A percentile compares a stretch with the other conserved stretches of the same genome.
phyloP scores from a whole-genome alignment of 1,140 invertebrate genomes.

The Zaprionus ghesquierei region DNA sequence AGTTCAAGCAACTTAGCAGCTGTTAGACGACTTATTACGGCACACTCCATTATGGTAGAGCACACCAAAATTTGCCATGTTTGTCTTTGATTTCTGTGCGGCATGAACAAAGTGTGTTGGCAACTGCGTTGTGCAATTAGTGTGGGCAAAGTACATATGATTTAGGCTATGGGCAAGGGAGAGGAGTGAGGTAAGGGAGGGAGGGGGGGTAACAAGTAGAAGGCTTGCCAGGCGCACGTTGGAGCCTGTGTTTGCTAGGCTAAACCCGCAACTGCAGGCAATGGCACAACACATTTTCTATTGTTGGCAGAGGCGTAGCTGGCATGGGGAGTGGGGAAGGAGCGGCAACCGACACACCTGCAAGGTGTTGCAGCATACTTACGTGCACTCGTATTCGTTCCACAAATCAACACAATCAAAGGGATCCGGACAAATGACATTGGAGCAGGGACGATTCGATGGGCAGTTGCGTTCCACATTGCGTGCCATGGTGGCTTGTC shows the following conservation, averaged over 20 bases:
- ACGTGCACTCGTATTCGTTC: conserved; percentile 88
- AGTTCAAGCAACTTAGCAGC: background rate
- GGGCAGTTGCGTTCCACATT: conserved; percentile 84
- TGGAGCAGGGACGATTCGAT: conserved; percentile 86
- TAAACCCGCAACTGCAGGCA: background rate
- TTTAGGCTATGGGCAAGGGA: background rate
- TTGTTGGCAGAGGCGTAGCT: background rate
- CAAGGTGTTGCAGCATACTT: conserved; percentile 65
- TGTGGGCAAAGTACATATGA: background rate
- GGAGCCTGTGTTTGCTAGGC: background rate
- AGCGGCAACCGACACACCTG: background rate
- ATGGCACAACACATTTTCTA: background rate
- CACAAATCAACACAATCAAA: conserved; percentile 88
- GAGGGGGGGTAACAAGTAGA: background rate
- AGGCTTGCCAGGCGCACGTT: background rate
- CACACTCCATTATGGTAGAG: background rate
- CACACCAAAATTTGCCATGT: background rate
- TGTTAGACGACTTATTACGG: background rate
- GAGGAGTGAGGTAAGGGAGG: background rate
- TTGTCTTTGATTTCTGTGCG: background rate
- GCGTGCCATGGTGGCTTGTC: conserved; percentile 84
- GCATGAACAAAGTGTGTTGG: background rate
- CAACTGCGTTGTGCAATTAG: background rate
- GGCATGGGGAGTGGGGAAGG: background rate
- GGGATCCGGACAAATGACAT: conserved; percentile 85